These are phyloP conservation scores for Heterodera schachtii DNA, from an alignment of 1,140 invertebrate species.

Conservation along the genomic window DNA sequence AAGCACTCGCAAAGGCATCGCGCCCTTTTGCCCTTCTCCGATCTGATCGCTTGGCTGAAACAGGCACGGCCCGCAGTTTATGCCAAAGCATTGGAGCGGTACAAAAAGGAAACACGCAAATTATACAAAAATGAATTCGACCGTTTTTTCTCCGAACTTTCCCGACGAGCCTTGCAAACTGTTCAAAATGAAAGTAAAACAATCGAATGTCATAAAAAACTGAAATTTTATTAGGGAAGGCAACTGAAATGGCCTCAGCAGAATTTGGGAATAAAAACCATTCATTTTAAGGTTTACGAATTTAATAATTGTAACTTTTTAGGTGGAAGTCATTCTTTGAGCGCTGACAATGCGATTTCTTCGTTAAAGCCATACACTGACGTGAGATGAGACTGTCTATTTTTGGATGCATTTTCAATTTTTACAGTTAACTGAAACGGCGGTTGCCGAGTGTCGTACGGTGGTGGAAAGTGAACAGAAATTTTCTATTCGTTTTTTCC, in stretches of 20 bases:
- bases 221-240: too few species aligned
- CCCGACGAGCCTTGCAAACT: conserved; percentile 8
- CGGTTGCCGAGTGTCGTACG: conserved; percentile 84
- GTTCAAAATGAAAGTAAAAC: not conserved
- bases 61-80: conserved; percentile 36
- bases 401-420: not conserved
- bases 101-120: conserved; percentile 37
- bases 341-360: conserved; percentile 1
- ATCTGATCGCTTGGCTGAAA: conserved; percentile 48
- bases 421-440: conserved; percentile 74
- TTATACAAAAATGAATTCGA: conserved; percentile 53
- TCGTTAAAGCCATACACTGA: conserved; percentile 34
- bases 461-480: conserved; percentile 91
- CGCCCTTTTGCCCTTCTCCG: conserved; percentile 44
- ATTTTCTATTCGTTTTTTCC: conserved; percentile 91
- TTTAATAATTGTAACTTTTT: too few species aligned
- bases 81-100: conserved; percentile 42
- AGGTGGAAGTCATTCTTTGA: not conserved
- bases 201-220: too few species aligned
- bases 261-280: too few species aligned
- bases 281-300: too few species aligned
- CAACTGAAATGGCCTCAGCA: too few species aligned
- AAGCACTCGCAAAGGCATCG: conserved; percentile 52
- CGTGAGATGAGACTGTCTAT: conserved; percentile 7
- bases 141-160: conserved; percentile 45